Evolutionary conservation across 2,888 invertebrate species (phyloP).

Genomic region (Euplagia quadripunctaria): DNA sequence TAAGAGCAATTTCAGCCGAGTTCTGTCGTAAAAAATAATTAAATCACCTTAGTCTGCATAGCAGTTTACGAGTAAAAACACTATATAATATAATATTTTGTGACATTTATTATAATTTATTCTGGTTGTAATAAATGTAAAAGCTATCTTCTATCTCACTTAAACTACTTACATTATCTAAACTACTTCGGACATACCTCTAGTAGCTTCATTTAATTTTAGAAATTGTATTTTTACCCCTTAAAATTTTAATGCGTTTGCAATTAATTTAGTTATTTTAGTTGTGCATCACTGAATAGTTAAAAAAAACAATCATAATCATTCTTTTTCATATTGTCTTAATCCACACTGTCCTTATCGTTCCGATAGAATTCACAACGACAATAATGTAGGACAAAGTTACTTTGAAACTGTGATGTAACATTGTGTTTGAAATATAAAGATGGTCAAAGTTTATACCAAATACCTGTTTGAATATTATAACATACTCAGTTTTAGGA

Average conservation of each 20-base stretch:
- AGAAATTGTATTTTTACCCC: neutral
- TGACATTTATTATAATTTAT: neutral
- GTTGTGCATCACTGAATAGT: neutral
- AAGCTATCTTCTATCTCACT: neutral
- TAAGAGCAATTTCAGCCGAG: neutral
- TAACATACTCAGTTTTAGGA: neutral
- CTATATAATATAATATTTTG: neutral
- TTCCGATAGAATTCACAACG: conserved; percentile 16
- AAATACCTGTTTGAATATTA: neutral
- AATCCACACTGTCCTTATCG: neutral
- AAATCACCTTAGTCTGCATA: neutral
- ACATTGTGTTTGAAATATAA: conserved; percentile 16
- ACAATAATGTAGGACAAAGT: conserved; percentile 15
- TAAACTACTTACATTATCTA: neutral
- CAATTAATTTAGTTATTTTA: neutral
- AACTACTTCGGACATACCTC: neutral
- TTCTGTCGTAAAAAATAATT: conserved; percentile 2
- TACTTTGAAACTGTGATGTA: conserved; percentile 11
- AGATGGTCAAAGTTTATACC: conserved; percentile 15
- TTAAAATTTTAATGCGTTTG: neutral
- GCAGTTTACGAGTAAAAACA: neutral
- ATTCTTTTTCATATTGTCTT: no score
- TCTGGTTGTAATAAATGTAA: neutral
- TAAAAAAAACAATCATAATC: neutral
- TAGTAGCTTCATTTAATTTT: neutral